Percentiles rank a stretch among this genome's conserved stretches.
Conservation (phyloP, 1,140 invertebrate genomes). For the Drosophila lowei region DNA sequence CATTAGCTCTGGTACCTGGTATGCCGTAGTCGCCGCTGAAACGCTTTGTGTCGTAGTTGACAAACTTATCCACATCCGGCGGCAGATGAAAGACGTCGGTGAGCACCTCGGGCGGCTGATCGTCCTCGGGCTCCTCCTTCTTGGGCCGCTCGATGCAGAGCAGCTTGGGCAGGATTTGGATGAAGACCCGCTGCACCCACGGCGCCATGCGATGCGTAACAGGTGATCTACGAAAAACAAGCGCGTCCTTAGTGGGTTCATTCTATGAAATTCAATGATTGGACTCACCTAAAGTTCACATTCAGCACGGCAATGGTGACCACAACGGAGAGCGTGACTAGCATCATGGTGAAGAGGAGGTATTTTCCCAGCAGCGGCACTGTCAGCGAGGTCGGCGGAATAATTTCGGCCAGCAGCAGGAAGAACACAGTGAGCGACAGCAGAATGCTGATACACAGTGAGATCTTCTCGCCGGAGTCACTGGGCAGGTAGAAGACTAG, state of each 20-base stretch:
- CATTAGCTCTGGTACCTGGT: slow-evolving; percentile 82
- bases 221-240: slow-evolving; percentile 86
- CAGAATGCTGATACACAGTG: slow-evolving; percentile 98
- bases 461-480: slow-evolving; percentile 98
- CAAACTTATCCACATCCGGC: slow-evolving; percentile 88
- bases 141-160: slow-evolving; percentile 93
- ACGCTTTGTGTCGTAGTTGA: slow-evolving; percentile 86
- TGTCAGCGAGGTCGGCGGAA: slow-evolving; percentile 99
- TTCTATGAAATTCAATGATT: too few species aligned
- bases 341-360: slow-evolving; percentile 99
- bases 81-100: slow-evolving; percentile 89
- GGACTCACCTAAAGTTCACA: slow-evolving; percentile 94
- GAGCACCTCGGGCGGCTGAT: slow-evolving; percentile 87
- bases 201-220: slow-evolving; percentile 97
- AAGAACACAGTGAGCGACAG: slow-evolving; percentile 99
- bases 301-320: slow-evolving; percentile 99
- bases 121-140: slow-evolving; percentile 88
- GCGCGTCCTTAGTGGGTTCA: not conserved
- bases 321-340: slow-evolving; percentile 98
- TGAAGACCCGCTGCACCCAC: slow-evolving; percentile 95
- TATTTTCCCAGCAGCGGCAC: slow-evolving; percentile 99
- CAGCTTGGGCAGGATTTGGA: slow-evolving; percentile 93
- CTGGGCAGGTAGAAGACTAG: slow-evolving; percentile 99
- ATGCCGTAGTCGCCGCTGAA: slow-evolving; percentile 89
- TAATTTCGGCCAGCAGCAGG: slow-evolving; percentile 98